A percentile compares a stretch with the other conserved stretches of the same genome.
phyloP scores from a whole-genome alignment of 2,888 invertebrate species.

The Pantelozetes paolii region DNA sequence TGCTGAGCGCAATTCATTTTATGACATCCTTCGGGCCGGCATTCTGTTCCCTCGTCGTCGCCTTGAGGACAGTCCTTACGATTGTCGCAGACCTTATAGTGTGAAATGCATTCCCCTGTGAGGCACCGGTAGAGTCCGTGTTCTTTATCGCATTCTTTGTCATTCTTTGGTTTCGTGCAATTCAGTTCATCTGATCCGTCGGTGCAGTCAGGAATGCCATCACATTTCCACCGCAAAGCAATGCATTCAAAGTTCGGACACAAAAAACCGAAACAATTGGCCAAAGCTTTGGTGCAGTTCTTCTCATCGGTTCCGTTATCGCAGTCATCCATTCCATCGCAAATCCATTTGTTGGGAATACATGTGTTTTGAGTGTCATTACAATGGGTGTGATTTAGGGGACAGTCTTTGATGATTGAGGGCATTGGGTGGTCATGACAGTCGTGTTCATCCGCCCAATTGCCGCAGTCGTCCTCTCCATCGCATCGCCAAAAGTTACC shows the following conservation, averaged over 20 bases:
- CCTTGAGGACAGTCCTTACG: constrained; percentile 46
- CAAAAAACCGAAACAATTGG: constrained; percentile 29
- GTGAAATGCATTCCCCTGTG: constrained; percentile 45
- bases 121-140: constrained; percentile 32
- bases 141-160: constrained; percentile 32
- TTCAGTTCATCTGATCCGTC: constrained; percentile 40
- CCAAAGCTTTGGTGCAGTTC: constrained; percentile 11
- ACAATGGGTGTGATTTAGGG: constrained; percentile 28
- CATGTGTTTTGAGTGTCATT: constrained; percentile 27
- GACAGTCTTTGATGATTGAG: constrained; percentile 34
- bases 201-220: constrained; percentile 41
- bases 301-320: constrained; percentile 33
- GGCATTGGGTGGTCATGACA: constrained; percentile 28
- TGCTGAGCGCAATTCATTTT: constrained; percentile 41
- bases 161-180: constrained; percentile 7
- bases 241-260: constrained; percentile 40
- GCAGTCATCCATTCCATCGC: constrained; percentile 39
- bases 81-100: constrained; percentile 45
- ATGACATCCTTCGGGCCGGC: constrained; percentile 40
- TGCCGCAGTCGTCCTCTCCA: constrained; percentile 47
- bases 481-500: constrained; percentile 45
- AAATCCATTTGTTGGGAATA: constrained; percentile 28
- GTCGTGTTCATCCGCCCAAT: constrained; percentile 47
- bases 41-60: constrained; percentile 47
- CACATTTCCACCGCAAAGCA: constrained; percentile 41